Conservation (phyloP, 2,113 vertebrate species). For the Thymallus thymallus region DNA sequence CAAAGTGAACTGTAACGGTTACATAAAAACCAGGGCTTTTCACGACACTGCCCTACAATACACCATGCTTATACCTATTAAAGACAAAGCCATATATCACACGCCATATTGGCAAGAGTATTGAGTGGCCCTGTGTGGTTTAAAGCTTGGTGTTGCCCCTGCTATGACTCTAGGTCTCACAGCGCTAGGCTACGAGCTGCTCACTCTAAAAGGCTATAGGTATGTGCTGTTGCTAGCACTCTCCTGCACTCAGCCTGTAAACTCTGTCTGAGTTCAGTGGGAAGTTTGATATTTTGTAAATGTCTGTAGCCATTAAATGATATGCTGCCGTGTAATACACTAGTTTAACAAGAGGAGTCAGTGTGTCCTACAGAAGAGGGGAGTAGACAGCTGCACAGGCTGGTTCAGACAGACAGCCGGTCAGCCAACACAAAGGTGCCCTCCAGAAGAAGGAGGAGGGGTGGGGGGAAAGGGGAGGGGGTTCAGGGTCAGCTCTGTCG, state of each 20-base stretch:
- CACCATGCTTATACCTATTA: slow-evolving; percentile 62
- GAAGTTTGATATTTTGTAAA: slow-evolving; percentile 41
- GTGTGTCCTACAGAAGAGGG: slow-evolving; percentile 37
- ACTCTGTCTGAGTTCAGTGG: slow-evolving; percentile 39
- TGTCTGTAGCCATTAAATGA: slow-evolving; percentile 28
- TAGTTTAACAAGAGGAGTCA: slow-evolving; percentile 32
- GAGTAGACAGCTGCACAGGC: slow-evolving; percentile 61
- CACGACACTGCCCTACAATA: slow-evolving; percentile 38
- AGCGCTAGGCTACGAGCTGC: slow-evolving; percentile 33
- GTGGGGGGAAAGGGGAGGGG: background rate
- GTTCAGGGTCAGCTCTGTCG: slow-evolving; percentile 17
- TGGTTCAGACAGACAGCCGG: slow-evolving; percentile 54
- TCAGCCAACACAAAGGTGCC: slow-evolving; percentile 55
- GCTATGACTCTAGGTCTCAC: slow-evolving; percentile 41
- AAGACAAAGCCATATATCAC: slow-evolving; percentile 65
- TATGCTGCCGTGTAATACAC: slow-evolving; percentile 1
- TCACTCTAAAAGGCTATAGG: slow-evolving; percentile 53
- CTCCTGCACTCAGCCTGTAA: slow-evolving; percentile 44
- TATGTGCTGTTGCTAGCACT: slow-evolving; percentile 45
- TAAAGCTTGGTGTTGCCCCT: slow-evolving; percentile 42
- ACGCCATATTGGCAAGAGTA: slow-evolving; percentile 57
- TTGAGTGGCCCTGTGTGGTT: slow-evolving; percentile 51
- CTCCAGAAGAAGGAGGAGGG: slow-evolving; percentile 37
- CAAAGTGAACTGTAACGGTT: slow-evolving; percentile 72
- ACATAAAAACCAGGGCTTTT: slow-evolving; percentile 62